Conservation (phyloP, 2,113 vertebrate genomes). For the Pterocles burchelli region DNA sequence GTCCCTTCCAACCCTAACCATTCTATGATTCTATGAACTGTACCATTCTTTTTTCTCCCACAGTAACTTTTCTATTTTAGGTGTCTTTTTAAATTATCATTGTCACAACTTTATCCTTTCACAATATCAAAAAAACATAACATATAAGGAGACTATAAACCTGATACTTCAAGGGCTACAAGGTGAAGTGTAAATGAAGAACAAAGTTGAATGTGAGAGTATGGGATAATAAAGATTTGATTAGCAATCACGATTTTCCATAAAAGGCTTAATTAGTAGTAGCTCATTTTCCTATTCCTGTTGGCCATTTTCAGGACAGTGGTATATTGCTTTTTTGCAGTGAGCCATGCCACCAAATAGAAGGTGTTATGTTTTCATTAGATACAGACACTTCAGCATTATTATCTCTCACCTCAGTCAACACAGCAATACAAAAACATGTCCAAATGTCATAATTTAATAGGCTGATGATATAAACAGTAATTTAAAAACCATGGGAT, state of each 20-base stretch:
- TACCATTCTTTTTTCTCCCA: background rate
- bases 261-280: slow-evolving; percentile 38
- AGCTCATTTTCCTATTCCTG: background rate
- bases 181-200: slow-evolving; percentile 4
- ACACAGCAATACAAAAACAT: background rate
- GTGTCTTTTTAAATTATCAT: background rate
- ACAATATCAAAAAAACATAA: background rate
- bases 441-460: background rate
- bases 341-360: background rate
- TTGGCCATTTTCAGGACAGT: slow-evolving; percentile 18
- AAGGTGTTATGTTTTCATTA: slow-evolving; percentile 62
- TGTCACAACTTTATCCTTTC: background rate
- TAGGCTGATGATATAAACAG: background rate
- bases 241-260: slow-evolving; percentile 6
- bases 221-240: slow-evolving; percentile 3
- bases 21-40: background rate
- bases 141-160: background rate
- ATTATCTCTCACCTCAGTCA: background rate
- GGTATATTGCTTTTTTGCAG: slow-evolving; percentile 26
- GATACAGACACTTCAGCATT: background rate
- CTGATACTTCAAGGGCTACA: background rate
- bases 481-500: background rate
- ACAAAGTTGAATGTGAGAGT: background rate
- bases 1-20: too few species aligned
- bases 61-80: background rate